These are phyloP conservation scores for Microhierax caerulescens DNA, from an alignment of 2,797 vertebrate genomes.

Conservation along the genomic window DNA sequence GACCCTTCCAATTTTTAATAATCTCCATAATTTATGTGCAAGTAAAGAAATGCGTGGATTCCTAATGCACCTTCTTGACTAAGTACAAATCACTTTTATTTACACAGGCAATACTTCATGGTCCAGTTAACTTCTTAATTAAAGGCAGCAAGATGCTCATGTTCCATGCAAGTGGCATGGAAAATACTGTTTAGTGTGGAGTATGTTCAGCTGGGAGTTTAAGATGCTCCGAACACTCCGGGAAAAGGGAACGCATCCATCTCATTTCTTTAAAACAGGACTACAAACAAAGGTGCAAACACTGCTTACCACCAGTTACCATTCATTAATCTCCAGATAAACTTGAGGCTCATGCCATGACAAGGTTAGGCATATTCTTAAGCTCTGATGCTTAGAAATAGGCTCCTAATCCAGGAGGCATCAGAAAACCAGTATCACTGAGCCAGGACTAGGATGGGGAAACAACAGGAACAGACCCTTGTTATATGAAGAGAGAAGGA, in stretches of 20 bases:
- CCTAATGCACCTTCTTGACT: conserved; percentile 69
- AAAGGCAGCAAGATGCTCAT: conserved; percentile 82
- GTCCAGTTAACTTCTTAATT: conserved; percentile 89
- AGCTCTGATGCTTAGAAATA: neutral
- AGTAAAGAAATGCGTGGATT: conserved; percentile 75
- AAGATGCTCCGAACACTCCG: conserved; percentile 40
- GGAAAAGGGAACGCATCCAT: neutral
- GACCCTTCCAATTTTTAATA: conserved; percentile 76
- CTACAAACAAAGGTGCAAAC: neutral
- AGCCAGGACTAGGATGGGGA: neutral
- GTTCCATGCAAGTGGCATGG: conserved; percentile 74
- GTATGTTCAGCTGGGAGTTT: conserved; percentile 65
- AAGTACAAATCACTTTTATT: conserved; percentile 80
- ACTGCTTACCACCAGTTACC: neutral
- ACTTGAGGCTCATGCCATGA: neutral
- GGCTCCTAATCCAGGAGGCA: neutral
- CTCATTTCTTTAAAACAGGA: conserved; percentile 12
- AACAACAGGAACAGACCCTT: neutral
- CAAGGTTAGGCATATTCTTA: neutral
- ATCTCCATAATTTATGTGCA: conserved; percentile 77
- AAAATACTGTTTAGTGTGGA: conserved; percentile 73
- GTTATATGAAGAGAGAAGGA: neutral
- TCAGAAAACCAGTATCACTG: neutral
- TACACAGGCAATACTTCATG: conserved; percentile 82
- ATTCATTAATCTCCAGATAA: neutral